These are phyloP conservation scores for Pogonocichla stellata DNA, from an alignment of 2,113 vertebrate species.

Conservation along the genomic window DNA sequence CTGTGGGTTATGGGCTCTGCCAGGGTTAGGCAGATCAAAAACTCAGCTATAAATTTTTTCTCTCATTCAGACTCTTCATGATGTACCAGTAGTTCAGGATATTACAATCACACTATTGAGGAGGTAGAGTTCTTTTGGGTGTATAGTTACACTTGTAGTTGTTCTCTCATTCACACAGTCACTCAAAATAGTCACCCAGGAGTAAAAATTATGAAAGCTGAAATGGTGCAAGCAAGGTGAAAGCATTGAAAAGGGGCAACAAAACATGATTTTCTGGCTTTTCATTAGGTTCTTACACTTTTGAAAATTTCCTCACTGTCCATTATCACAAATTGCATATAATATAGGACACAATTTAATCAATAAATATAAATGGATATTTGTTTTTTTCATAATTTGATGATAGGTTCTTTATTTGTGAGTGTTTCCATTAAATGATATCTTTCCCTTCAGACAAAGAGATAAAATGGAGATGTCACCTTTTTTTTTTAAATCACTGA, in stretches of 20 bases:
- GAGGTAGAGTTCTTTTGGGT: background rate
- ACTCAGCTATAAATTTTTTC: background rate
- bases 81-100: background rate
- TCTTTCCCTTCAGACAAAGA: conserved; percentile 48
- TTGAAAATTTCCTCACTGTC: background rate
- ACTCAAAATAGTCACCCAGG: background rate
- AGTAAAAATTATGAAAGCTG: background rate
- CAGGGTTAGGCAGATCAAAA: background rate
- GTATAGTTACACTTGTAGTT: background rate
- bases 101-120: background rate
- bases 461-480: conserved; percentile 48
- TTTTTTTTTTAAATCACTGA: background rate
- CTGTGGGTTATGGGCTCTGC: background rate
- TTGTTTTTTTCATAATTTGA: conserved; percentile 14
- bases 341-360: conserved; percentile 12
- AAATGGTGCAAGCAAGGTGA: background rate
- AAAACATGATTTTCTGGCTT: background rate
- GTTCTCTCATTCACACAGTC: background rate
- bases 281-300: background rate
- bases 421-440: conserved; percentile 2
- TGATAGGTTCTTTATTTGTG: conserved; percentile 34
- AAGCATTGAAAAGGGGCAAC: background rate
- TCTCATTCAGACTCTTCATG: background rate
- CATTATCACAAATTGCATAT: background rate
- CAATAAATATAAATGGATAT: background rate